Evolutionary conservation across 2,113 vertebrate genomes (phyloP).

Genomic region (Pluvialis apricaria): DNA sequence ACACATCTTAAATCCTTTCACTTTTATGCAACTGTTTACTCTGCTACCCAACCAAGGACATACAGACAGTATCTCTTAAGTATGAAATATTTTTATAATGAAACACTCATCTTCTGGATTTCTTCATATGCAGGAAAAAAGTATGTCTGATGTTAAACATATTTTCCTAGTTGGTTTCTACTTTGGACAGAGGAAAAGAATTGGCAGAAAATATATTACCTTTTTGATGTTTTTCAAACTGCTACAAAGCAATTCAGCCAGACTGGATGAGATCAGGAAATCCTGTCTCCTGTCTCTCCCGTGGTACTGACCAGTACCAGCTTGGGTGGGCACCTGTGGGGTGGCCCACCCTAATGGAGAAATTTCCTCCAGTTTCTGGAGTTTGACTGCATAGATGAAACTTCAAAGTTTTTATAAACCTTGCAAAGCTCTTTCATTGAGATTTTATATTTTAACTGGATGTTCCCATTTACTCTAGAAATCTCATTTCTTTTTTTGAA

Average conservation of each 20-base stretch:
- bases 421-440: not conserved
- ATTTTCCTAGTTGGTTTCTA: conserved; percentile 44
- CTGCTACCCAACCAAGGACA: conserved; percentile 12
- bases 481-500: not conserved
- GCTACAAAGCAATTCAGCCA: not conserved
- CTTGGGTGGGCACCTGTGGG: not conserved
- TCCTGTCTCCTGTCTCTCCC: not conserved
- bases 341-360: not conserved
- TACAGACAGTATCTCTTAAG: conserved; percentile 30
- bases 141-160: conserved; percentile 10
- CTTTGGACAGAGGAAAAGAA: not conserved
- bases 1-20: conserved; percentile 60
- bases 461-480: not conserved
- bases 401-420: not conserved
- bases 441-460: not conserved
- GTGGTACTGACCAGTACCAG: not conserved
- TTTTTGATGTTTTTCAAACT: not conserved
- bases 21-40: conserved; percentile 38
- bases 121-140: conserved; percentile 16
- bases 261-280: not conserved
- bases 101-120: conserved; percentile 57
- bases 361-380: not conserved
- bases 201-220: conserved; percentile 27
- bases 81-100: conserved; percentile 54
- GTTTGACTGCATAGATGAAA: not conserved